Evolutionary conservation across 2,888 invertebrate species (phyloP).

Genomic region (Morinoia aosen): DNA sequence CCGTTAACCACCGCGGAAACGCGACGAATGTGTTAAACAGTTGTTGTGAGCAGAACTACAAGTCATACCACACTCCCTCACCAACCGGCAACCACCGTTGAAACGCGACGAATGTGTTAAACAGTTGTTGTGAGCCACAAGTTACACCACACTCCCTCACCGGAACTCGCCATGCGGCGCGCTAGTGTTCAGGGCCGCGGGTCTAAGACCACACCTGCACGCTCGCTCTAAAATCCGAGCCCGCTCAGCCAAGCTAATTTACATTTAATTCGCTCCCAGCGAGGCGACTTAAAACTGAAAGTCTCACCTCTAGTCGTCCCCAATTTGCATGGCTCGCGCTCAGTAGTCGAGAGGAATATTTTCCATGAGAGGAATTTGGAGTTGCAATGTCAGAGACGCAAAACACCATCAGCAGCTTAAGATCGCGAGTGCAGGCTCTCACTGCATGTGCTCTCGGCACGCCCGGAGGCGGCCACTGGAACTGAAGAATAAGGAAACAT

Average conservation of each 20-base stretch:
- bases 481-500: not conserved
- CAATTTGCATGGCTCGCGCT: not conserved
- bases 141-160: not conserved
- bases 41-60: too few species aligned
- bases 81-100: too few species aligned
- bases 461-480: not conserved
- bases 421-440: not conserved
- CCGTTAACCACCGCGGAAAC: too few species aligned
- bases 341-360: not conserved
- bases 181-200: not conserved
- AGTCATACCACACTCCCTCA: too few species aligned
- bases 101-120: too few species aligned
- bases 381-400: not conserved
- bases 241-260: not conserved
- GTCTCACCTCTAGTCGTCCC: not conserved
- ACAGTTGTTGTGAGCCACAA: too few species aligned
- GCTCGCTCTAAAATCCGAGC: not conserved
- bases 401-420: not conserved
- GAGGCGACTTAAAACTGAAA: not conserved
- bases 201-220: not conserved
- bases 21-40: too few species aligned
- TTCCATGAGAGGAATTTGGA: not conserved
- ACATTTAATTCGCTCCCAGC: constrained; percentile 2
- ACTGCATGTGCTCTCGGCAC: not conserved
- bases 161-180: not conserved